phyloP scores from a whole-genome alignment of 2,113 vertebrate species.

The Asarcornis scutulata region DNA sequence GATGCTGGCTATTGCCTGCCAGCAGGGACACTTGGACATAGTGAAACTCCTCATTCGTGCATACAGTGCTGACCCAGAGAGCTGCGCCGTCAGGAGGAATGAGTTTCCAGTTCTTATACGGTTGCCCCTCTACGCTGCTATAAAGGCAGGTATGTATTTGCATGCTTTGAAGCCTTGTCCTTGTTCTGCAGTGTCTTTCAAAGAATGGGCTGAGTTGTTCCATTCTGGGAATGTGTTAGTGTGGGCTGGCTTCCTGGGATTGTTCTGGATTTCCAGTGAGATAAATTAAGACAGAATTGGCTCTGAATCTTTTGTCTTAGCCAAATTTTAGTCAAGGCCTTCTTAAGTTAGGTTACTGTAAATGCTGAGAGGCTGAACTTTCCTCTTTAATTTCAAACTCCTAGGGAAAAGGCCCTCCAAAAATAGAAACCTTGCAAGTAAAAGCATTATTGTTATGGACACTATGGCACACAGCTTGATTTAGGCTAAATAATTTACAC shows the following conservation, averaged over 20 bases:
- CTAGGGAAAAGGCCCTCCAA: not conserved
- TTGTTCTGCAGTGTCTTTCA: not conserved
- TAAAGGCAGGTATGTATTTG: constrained; percentile 82
- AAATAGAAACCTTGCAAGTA: not conserved
- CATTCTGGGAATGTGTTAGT: not conserved
- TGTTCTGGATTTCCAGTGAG: not conserved
- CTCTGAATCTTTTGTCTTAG: not conserved
- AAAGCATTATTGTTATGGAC: constrained; percentile 15
- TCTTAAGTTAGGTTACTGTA: not conserved
- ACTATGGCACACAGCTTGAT: not conserved
- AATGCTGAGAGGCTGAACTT: not conserved
- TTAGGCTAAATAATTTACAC: constrained; percentile 2
- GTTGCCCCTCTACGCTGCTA: constrained; percentile 89
- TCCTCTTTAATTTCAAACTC: not conserved
- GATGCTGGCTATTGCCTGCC: constrained; percentile 90
- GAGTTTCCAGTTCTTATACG: constrained; percentile 89
- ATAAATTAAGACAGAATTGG: not conserved
- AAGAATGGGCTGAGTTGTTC: not conserved
- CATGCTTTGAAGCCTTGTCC: no score
- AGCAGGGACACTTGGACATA: constrained; percentile 86
- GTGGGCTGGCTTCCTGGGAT: not conserved
- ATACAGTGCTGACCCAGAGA: constrained; percentile 85
- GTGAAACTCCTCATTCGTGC: constrained; percentile 85
- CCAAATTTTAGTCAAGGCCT: not conserved
- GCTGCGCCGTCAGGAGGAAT: constrained; percentile 82